Evolutionary conservation across 2,113 vertebrate species (phyloP).

Genomic region (Irena cyanogastra): DNA sequence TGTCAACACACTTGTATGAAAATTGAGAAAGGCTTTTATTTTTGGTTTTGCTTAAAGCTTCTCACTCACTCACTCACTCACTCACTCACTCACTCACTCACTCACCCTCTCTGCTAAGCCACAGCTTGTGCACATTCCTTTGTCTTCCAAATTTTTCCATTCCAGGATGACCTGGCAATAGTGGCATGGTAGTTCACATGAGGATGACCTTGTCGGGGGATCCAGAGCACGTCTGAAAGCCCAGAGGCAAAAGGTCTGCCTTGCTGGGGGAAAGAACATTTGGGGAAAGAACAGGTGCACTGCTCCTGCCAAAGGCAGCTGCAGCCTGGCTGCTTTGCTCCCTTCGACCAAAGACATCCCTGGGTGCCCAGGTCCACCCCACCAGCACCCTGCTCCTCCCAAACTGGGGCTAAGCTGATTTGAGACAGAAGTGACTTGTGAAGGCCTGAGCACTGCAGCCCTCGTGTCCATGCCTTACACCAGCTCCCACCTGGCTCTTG

Average conservation of each 20-base stretch:
- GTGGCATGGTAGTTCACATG: not conserved
- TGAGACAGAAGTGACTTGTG: not conserved
- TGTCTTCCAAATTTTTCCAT: not conserved
- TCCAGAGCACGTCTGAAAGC: not conserved
- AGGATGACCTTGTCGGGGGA: not conserved
- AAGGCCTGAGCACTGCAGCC: fast-evolving
- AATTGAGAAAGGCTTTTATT: not conserved
- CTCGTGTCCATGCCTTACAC: not conserved
- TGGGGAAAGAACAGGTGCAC: fast-evolving
- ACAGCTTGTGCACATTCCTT: not conserved
- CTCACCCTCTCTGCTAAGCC: not conserved
- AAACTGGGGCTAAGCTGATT: fast-evolving
- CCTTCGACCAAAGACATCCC: not conserved
- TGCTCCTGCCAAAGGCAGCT: fast-evolving
- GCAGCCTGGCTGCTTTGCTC: not conserved
- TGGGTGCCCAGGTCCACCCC: not conserved
- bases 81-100: not conserved
- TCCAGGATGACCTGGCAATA: not conserved
- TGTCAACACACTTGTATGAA: not conserved
- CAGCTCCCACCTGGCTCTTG: fast-evolving
- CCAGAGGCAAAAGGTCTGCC: fast-evolving
- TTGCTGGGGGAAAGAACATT: fast-evolving
- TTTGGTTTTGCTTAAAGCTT: not conserved
- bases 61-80: not conserved
- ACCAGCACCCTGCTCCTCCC: not conserved